phyloP scores from a whole-genome alignment of 1,140 invertebrate genomes.

The Phortica variegata region DNA sequence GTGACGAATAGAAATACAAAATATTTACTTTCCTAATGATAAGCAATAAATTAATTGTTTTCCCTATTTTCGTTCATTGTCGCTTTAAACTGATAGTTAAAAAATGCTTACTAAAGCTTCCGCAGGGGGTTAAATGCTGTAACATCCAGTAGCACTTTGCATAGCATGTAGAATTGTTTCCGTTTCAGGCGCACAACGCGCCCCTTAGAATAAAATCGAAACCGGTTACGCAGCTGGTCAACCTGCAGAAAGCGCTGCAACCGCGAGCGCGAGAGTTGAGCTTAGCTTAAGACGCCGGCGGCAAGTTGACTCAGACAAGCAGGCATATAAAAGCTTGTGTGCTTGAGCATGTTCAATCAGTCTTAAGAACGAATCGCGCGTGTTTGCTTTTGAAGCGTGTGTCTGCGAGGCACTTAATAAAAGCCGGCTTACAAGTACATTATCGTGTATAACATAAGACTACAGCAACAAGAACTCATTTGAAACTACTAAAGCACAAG shows the following conservation, averaged over 20 bases:
- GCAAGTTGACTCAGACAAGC: constrained; percentile 16
- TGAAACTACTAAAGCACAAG: constrained; percentile 42
- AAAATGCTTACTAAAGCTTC: too few relatives aligned
- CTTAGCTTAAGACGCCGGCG: neutral
- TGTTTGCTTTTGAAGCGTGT: constrained; percentile 23
- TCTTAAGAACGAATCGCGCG: constrained; percentile 44
- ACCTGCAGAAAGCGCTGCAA: constrained; percentile 13
- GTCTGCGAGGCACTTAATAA: neutral
- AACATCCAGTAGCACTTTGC: too few relatives aligned
- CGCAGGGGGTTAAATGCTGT: too few relatives aligned
- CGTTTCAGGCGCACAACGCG: too few relatives aligned
- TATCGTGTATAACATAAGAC: neutral
- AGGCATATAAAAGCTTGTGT: constrained; percentile 40
- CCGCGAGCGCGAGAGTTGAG: constrained; percentile 1
- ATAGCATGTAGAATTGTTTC: too few relatives aligned
- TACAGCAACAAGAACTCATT: constrained; percentile 16
- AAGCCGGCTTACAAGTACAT: constrained; percentile 2
- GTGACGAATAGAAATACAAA: too few relatives aligned
- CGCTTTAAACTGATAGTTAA: too few relatives aligned
- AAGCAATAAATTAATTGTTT: too few relatives aligned
- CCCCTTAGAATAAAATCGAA: too few relatives aligned
- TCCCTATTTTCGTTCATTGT: too few relatives aligned
- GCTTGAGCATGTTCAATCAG: constrained; percentile 47
- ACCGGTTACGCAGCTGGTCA: too few relatives aligned
- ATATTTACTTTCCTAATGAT: too few relatives aligned